Percentiles rank a stretch among this genome's conserved stretches.
phyloP scores from a whole-genome alignment of 2,797 vertebrate species.

The Chaenodraco wilsoni region DNA sequence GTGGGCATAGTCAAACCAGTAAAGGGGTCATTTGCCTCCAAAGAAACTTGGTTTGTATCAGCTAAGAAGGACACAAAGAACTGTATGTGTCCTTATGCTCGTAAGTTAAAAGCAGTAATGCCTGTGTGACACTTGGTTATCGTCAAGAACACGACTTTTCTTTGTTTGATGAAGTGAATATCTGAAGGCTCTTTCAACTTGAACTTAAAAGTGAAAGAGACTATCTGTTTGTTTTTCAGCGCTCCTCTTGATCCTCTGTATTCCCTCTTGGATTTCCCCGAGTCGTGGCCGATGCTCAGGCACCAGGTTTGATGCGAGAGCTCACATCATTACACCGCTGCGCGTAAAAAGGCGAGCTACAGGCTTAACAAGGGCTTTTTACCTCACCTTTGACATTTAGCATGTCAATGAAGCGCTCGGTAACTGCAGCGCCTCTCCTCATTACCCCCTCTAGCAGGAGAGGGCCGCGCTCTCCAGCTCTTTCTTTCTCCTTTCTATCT shows the following conservation, averaged over 20 bases:
- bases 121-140: not conserved
- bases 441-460: constrained; percentile 69
- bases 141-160: not conserved
- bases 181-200: constrained; percentile 29
- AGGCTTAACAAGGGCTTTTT: constrained; percentile 71
- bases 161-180: constrained; percentile 22
- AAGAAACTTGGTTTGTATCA: too few relatives aligned
- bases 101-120: not conserved
- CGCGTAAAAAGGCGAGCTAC: constrained; percentile 54
- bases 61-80: not conserved
- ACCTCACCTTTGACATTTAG: constrained; percentile 76
- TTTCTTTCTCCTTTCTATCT: constrained; percentile 42
- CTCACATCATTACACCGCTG: constrained; percentile 61
- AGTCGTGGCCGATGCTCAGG: constrained; percentile 24
- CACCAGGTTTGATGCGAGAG: constrained; percentile 45
- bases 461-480: constrained; percentile 43
- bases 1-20: too few relatives aligned
- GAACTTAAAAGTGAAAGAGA: constrained; percentile 38
- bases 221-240: constrained; percentile 47
- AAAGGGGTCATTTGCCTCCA: too few relatives aligned
- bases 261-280: constrained; percentile 43
- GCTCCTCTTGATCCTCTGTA: constrained; percentile 24
- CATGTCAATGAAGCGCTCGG: constrained; percentile 70
- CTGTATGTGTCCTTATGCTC: not conserved
- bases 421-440: constrained; percentile 66